Percentiles rank a stretch among this genome's conserved stretches.
phyloP scores from a whole-genome alignment of 2,888 invertebrate genomes.

The Anodontia alba region DNA sequence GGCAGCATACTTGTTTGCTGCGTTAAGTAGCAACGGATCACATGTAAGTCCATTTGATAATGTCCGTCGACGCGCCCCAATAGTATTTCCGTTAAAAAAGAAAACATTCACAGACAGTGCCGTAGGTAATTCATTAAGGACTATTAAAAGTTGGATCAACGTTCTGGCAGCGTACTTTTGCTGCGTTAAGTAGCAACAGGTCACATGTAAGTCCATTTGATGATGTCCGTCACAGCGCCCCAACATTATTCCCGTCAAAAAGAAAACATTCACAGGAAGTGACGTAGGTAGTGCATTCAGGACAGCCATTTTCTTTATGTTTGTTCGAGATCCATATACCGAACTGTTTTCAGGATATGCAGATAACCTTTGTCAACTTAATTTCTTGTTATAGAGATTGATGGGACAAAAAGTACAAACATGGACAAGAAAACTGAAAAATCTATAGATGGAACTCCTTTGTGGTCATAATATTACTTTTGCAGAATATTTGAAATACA shows the following conservation, averaged over 20 bases:
- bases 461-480: conserved; percentile 75
- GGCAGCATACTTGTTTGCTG: no score
- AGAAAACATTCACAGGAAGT: neutral
- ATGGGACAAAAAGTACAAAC: conserved; percentile 56
- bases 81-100: no score
- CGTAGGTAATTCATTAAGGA: no score
- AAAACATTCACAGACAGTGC: no score
- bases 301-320: conserved; percentile 62
- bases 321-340: conserved; percentile 71
- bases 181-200: conserved; percentile 40
- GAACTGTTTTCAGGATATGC: conserved; percentile 71
- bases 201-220: conserved; percentile 49
- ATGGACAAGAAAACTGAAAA: conserved; percentile 26
- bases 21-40: no score
- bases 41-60: no score
- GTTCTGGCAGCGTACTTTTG: conserved; percentile 67
- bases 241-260: conserved; percentile 5
- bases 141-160: conserved; percentile 74
- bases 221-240: neutral
- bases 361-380: conserved; percentile 73
- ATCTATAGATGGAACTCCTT: conserved; percentile 4
- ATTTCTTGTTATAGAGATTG: conserved; percentile 65
- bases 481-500: conserved; percentile 66
- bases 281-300: conserved; percentile 32
- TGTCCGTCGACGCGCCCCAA: no score